Evolutionary conservation across 2,113 vertebrate species (phyloP).

Genomic region (Saguinus midas): DNA sequence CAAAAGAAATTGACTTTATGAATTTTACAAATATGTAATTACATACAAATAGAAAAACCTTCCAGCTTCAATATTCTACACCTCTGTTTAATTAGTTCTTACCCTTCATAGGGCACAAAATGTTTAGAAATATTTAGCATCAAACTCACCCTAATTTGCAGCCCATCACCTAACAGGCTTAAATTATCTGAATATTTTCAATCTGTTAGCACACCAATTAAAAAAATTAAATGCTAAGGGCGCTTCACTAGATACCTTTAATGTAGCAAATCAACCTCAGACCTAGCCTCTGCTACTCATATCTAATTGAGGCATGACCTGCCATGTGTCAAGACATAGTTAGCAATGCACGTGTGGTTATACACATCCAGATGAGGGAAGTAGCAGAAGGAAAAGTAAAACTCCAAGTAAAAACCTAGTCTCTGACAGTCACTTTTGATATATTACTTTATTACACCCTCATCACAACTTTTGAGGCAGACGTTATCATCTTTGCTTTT

Average conservation of each 20-base stretch:
- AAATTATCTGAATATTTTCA: background rate
- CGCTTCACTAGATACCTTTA: background rate
- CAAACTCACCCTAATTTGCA: background rate
- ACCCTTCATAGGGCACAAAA: background rate
- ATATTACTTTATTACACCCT: background rate
- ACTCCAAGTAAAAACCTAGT: background rate
- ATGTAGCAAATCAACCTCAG: background rate
- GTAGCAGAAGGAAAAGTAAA: background rate
- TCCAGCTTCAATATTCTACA: background rate
- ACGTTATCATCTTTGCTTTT: background rate
- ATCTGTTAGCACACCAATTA: background rate
- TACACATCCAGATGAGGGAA: background rate
- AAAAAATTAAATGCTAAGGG: background rate
- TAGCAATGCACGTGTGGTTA: background rate
- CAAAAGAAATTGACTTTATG: background rate
- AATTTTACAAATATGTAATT: background rate
- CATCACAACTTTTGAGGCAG: background rate
- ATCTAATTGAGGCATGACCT: background rate
- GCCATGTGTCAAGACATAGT: background rate
- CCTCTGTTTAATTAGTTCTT: background rate
- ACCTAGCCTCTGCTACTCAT: background rate
- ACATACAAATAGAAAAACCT: background rate
- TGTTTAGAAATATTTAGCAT: background rate
- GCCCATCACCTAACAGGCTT: background rate
- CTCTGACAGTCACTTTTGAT: background rate